Conservation (phyloP, 1,140 invertebrate genomes). For the Dreissena polymorpha region DNA sequence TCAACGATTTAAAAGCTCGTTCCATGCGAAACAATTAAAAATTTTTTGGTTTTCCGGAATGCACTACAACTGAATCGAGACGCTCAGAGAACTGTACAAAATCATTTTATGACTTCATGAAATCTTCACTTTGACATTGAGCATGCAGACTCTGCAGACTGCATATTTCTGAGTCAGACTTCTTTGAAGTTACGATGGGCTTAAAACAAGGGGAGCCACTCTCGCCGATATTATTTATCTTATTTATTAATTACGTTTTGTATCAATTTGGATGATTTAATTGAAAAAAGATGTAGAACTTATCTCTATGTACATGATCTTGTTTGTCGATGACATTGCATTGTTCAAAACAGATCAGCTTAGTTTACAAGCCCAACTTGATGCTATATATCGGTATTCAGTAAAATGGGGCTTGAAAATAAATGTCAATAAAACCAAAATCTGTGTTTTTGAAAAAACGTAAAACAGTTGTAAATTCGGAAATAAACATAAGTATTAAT, state of each 20-base stretch:
- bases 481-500: no score
- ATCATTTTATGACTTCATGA: no score
- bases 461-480: conserved; percentile 1
- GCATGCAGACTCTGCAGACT: no score
- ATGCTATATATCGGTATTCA: conserved; percentile 11
- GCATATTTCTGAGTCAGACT: not conserved
- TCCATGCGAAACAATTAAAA: no score
- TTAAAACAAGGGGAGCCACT: not conserved
- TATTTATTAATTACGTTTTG: conserved; percentile 7
- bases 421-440: conserved; percentile 17
- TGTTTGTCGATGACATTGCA: conserved; percentile 20
- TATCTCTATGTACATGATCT: not conserved
- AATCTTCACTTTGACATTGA: no score
- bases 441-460: conserved; percentile 23
- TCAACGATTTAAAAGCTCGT: no score
- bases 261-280: conserved; percentile 1
- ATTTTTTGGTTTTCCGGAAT: no score
- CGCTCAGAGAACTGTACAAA: no score
- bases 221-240: conserved; percentile 14
- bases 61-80: no score
- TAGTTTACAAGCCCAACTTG: conserved; percentile 8
- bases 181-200: not conserved
- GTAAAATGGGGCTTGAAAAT: conserved; percentile 13
- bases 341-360: not conserved
- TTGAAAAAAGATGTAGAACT: not conserved